These are phyloP conservation scores for Drosophila nannoptera DNA, from an alignment of 1,140 invertebrate genomes.

Conservation along the genomic window DNA sequence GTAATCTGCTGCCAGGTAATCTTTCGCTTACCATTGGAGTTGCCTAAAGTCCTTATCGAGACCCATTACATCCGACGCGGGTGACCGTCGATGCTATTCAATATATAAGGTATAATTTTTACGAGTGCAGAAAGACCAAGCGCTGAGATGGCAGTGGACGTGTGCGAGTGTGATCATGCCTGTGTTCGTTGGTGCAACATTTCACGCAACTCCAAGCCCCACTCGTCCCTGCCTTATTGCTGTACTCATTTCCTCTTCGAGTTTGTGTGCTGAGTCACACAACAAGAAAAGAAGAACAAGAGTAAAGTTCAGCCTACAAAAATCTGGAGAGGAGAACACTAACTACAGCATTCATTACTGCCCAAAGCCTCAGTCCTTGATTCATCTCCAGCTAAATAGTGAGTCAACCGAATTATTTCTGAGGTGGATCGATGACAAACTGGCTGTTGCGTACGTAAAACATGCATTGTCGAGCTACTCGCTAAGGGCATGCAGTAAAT, in stretches of 20 bases:
- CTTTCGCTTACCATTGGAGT: constrained; percentile 12
- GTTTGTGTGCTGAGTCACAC: constrained; percentile 50
- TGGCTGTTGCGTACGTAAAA: constrained; percentile 13
- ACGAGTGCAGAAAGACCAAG: constrained; percentile 48
- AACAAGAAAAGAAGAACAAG: background rate
- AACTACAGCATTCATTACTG: background rate
- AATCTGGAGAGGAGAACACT: constrained; percentile 8
- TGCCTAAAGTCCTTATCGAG: constrained; percentile 14
- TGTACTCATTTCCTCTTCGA: constrained; percentile 54
- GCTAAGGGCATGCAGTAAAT: constrained; percentile 23
- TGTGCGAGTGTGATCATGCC: constrained; percentile 20
- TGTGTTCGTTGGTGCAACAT: constrained; percentile 60
- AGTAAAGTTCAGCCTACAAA: constrained; percentile 3
- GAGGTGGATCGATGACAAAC: constrained; percentile 13
- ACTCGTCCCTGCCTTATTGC: background rate
- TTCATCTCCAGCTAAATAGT: background rate
- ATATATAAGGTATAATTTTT: constrained; percentile 67
- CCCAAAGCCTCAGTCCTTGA: background rate
- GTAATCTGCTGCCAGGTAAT: constrained; percentile 71
- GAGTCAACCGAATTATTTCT: constrained; percentile 23
- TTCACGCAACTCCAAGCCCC: constrained; percentile 39
- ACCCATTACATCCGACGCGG: constrained; percentile 61
- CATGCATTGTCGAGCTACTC: constrained; percentile 19
- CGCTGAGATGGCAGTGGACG: constrained; percentile 34
- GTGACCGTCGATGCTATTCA: constrained; percentile 33